Conservation (phyloP, 1,140 invertebrate species). For the Lasaia peninsularis region DNA sequence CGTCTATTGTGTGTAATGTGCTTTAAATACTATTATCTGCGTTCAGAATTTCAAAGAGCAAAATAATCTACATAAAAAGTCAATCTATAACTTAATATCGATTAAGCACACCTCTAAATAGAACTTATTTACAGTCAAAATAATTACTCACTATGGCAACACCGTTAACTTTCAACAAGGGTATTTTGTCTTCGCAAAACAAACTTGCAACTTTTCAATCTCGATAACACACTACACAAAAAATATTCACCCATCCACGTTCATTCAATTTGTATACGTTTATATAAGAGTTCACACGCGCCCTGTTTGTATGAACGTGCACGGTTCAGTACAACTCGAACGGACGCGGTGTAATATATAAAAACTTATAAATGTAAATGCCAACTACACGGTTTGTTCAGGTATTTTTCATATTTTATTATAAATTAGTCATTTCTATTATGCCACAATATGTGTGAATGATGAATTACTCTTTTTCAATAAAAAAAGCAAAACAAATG, state of each 20-base stretch:
- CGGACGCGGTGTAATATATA: no score
- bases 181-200: slow-evolving; percentile 62
- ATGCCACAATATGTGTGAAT: no score
- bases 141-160: slow-evolving; percentile 74
- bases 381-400: no score
- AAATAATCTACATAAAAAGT: slow-evolving; percentile 55
- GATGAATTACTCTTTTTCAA: no score
- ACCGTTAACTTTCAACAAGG: slow-evolving; percentile 71
- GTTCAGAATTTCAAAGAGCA: slow-evolving; percentile 21
- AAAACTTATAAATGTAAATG: no score
- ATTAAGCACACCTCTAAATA: slow-evolving; percentile 69
- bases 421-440: no score
- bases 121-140: slow-evolving; percentile 70
- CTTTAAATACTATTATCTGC: slow-evolving; percentile 43
- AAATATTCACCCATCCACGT: slow-evolving; percentile 51
- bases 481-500: no score
- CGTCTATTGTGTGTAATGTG: slow-evolving; percentile 61
- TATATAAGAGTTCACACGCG: slow-evolving; percentile 14
- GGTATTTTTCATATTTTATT: no score
- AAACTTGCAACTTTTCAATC: slow-evolving; percentile 54
- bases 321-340: no score
- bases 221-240: slow-evolving; percentile 63
- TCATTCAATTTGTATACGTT: slow-evolving; percentile 21
- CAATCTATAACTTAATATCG: slow-evolving; percentile 49
- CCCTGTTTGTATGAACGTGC: not conserved